A percentile compares a stretch with the other conserved stretches of the same genome.
These are phyloP conservation scores for Meriones psammophilus DNA, from an alignment of 2,797 vertebrate species.

Conservation along the genomic window DNA sequence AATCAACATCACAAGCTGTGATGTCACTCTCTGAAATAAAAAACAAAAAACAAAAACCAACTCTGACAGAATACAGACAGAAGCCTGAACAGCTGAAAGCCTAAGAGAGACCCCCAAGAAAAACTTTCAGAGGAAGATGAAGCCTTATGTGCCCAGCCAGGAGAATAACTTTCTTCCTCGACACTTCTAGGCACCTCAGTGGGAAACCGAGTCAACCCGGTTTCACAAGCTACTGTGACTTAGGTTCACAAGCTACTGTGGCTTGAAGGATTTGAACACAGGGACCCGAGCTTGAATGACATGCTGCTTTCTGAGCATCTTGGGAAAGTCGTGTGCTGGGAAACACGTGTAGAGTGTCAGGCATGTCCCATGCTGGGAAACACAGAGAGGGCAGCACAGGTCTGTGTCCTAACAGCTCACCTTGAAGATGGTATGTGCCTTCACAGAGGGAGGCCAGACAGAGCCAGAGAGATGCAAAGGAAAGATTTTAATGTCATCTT, in stretches of 20 bases:
- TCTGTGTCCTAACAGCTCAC: background rate
- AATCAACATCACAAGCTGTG: background rate
- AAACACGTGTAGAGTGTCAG: background rate
- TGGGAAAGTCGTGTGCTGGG: background rate
- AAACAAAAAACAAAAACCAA: background rate
- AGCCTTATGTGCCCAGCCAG: rapidly evolving
- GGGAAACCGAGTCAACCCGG: background rate
- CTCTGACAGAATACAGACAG: background rate
- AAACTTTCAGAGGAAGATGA: background rate
- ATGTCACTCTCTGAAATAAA: background rate
- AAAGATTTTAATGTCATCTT: background rate
- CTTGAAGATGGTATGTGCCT: background rate
- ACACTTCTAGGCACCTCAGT: rapidly evolving
- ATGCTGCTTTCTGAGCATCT: background rate
- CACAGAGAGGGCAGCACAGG: background rate
- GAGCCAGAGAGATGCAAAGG: background rate
- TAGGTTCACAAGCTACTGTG: background rate
- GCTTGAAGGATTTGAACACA: background rate
- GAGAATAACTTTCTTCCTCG: too few relatives aligned
- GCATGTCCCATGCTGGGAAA: background rate
- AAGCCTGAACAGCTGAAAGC: background rate
- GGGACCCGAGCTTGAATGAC: background rate
- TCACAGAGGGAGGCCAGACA: background rate
- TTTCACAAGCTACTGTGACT: background rate
- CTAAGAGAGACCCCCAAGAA: too few relatives aligned